Conservation (phyloP, 2,113 vertebrate genomes). For the Paradisaea rubra region DNA sequence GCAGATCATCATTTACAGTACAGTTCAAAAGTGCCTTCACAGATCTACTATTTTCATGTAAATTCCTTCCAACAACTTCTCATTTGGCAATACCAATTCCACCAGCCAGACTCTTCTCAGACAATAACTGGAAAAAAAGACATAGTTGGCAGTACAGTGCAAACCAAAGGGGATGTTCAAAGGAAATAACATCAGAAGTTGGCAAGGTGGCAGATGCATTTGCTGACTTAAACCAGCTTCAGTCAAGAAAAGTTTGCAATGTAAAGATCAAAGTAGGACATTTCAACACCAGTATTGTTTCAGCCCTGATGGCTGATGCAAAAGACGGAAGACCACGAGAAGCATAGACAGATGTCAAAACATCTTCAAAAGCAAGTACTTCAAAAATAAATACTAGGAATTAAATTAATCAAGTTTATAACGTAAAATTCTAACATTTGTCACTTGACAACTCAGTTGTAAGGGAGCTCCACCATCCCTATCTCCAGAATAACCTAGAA, state of each 20-base stretch:
- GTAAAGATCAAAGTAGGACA: not conserved
- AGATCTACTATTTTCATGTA: not conserved
- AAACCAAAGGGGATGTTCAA: constrained; percentile 21
- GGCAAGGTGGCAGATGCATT: not conserved
- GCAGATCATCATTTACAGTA: not conserved
- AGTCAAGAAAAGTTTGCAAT: constrained; percentile 3
- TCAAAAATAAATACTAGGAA: not conserved
- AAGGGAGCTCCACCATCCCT: not conserved
- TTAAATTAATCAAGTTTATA: not conserved
- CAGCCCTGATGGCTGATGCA: not conserved
- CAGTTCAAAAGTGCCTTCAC: not conserved
- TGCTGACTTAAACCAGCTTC: constrained; percentile 3
- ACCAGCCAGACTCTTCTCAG: not conserved
- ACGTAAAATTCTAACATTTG: not conserved
- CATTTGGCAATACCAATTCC: not conserved
- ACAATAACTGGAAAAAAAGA: constrained; percentile 24
- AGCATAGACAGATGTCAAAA: not conserved
- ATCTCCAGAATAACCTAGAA: not conserved
- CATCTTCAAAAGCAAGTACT: not conserved
- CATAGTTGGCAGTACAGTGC: not conserved
- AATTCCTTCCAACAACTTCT: not conserved
- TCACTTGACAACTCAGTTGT: not conserved
- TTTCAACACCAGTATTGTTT: not conserved
- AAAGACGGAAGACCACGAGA: not conserved
- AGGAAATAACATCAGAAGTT: constrained; percentile 29